Evolutionary conservation across 2,113 vertebrate species (phyloP).

Genomic region (Silurus glanis): DNA sequence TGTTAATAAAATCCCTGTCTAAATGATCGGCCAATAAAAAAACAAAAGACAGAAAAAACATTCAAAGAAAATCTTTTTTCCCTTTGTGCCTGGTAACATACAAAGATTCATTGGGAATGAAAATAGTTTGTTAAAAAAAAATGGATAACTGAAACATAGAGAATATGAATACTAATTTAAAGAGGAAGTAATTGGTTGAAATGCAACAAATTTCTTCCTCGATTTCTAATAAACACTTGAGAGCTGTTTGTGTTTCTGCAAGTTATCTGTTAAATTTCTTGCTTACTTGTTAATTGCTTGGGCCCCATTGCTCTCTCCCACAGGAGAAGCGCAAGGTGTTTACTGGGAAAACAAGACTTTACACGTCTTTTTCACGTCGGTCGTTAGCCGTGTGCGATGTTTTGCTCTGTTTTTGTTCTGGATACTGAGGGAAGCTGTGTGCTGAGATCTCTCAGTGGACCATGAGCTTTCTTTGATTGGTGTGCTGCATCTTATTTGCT

Average conservation of each 20-base stretch:
- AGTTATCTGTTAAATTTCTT: conserved; percentile 45
- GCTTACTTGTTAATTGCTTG: conserved; percentile 56
- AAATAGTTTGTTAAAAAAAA: not conserved
- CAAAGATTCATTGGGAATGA: too few species aligned
- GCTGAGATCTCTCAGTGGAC: conserved; percentile 34
- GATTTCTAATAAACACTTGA: conserved; percentile 42
- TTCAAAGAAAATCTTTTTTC: not conserved
- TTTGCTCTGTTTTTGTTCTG: conserved; percentile 42
- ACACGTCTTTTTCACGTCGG: conserved; percentile 27
- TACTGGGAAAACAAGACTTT: conserved; percentile 49
- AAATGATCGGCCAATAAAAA: not conserved
- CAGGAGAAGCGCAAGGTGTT: conserved; percentile 45
- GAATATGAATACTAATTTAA: not conserved
- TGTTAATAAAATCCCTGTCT: not conserved
- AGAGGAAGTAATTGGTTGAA: conserved; percentile 14
- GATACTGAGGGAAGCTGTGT: conserved; percentile 7
- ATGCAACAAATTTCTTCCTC: not conserved
- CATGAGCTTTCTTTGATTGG: not conserved
- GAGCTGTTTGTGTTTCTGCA: conserved; percentile 41
- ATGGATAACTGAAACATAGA: not conserved
- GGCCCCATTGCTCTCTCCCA: conserved; percentile 38
- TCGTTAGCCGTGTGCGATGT: conserved; percentile 18
- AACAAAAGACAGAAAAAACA: not conserved
- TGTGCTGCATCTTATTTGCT: conserved; percentile 8
- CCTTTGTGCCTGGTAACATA: not conserved